Evolutionary conservation across 2,113 vertebrate species (phyloP).

Genomic region (Prionailurus viverrinus): DNA sequence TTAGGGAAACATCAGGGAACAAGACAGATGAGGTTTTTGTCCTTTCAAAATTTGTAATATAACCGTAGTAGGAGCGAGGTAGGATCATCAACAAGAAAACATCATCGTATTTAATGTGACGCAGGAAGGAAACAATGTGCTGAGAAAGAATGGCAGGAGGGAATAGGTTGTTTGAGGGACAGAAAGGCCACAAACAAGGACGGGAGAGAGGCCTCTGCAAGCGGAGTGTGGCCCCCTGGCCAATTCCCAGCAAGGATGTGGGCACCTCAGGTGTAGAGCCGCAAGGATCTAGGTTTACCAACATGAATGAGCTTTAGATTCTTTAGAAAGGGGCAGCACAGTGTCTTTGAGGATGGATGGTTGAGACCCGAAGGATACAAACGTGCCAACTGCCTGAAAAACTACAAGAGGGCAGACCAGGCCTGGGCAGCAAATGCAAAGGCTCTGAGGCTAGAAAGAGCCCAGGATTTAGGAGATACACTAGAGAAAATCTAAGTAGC

Average conservation of each 20-base stretch:
- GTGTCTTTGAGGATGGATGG: not conserved
- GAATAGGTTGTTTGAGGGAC: not conserved
- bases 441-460: not conserved
- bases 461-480: not conserved
- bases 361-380: not conserved
- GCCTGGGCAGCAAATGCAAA: not conserved
- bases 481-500: no score
- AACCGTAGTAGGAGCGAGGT: rapidly evolving
- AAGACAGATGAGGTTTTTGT: not conserved
- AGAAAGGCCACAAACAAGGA: not conserved
- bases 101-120: not conserved
- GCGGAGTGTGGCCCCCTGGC: not conserved
- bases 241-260: not conserved
- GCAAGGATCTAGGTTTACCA: not conserved
- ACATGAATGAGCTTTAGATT: not conserved
- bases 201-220: not conserved
- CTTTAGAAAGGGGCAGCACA: not conserved
- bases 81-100: not conserved
- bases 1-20: not conserved
- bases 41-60: not conserved
- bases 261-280: not conserved
- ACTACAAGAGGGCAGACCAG: not conserved
- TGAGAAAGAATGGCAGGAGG: not conserved
- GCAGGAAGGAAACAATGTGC: not conserved
- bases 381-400: not conserved